These are phyloP conservation scores for Isaurus tuberculatus DNA, from an alignment of 92 coral and sea anemone species.

Conservation along the genomic window DNA sequence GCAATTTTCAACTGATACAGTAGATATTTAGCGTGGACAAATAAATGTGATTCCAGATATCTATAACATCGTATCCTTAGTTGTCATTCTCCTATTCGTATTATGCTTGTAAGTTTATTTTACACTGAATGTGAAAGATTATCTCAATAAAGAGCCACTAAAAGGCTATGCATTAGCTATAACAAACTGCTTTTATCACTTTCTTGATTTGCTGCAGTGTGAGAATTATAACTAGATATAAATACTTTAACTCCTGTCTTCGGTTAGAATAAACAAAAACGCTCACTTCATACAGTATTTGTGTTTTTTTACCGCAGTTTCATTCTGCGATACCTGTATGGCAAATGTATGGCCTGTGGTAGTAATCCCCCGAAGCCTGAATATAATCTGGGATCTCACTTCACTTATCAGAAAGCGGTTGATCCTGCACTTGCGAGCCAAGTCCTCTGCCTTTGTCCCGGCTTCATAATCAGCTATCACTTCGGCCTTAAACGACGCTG, in stretches of 20 bases:
- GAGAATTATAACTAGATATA: not conserved
- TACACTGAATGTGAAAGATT: slow-evolving; percentile 6
- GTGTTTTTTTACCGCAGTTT: slow-evolving; percentile 14
- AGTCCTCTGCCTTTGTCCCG: slow-evolving; percentile 1
- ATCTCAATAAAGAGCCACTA: slow-evolving; percentile 3
- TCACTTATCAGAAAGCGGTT: slow-evolving; percentile 23
- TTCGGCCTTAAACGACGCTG: slow-evolving; percentile 19
- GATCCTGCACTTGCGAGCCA: slow-evolving; percentile 24
- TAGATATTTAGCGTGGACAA: slow-evolving; percentile 21
- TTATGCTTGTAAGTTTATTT: slow-evolving; percentile 25
- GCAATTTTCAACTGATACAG: slow-evolving; percentile 17
- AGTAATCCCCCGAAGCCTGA: slow-evolving; percentile 17
- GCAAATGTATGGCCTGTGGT: slow-evolving; percentile 1
- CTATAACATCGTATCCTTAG: not conserved
- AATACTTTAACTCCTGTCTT: slow-evolving; percentile 10
- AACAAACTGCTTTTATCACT: slow-evolving; percentile 11
- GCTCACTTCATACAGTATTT: not conserved
- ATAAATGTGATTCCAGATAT: slow-evolving; percentile 17
- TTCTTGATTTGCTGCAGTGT: slow-evolving; percentile 12
- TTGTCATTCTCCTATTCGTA: not conserved
- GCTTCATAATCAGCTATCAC: slow-evolving; percentile 28
- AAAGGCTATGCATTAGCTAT: slow-evolving; percentile 16
- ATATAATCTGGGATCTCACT: not conserved
- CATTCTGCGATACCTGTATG: slow-evolving; percentile 17
- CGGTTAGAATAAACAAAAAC: slow-evolving; percentile 14